Evolutionary conservation across 2,113 vertebrate genomes (phyloP), one percentile per base, ranked within the genome.

Genomic region (Pachyramphus minor): DNA sequence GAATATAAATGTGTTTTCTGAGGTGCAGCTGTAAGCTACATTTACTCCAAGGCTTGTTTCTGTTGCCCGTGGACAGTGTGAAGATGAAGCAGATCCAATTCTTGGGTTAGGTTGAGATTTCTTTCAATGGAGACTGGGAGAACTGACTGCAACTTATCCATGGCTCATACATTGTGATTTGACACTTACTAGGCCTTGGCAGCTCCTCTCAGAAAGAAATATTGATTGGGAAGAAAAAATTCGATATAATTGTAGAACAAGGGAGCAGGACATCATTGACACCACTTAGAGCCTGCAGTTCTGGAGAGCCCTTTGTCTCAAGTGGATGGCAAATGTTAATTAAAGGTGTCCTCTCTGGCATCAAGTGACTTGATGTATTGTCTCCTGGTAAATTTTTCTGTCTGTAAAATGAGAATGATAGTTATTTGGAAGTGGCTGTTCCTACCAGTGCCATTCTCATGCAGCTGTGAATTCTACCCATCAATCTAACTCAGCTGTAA

Each of bases 181-280:
- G 91, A 91, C 84, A 69, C 93, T 74, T 19, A 7, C 55, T 67
- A 71, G 64, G 84, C 74, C 90, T 83, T 95, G 93, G 93, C 93
- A 96, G 79, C 89, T 69, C 18, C 63, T 80, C 89, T 91, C 78
- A 28, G 50, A 62, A 66, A 67, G 84, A 91, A 89, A 77, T 83
- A 96, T 93, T 25, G 94, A 95, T 80, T 59, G 67, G 4, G 59
- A 87, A 74, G 84, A 71, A 88, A 27, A 93, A 96, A 89, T 83
- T 62, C 94, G 80, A 93, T 93, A 18, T 39, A 71, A 90, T 21
- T 55, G 89, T 6, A 39, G 91, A 68, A 59, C 24, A 20, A 67
- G 84, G 63, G 93, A 91, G 91, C 84, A 63, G 84, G 87, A 94
- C 90, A 96, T 63, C 93, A 94, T 19, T 89, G 91, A 91, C 94